Percentiles rank a stretch among this genome's conserved stretches.
phyloP scores from a whole-genome alignment of 2,888 invertebrate genomes.

The Agrochola litura region DNA sequence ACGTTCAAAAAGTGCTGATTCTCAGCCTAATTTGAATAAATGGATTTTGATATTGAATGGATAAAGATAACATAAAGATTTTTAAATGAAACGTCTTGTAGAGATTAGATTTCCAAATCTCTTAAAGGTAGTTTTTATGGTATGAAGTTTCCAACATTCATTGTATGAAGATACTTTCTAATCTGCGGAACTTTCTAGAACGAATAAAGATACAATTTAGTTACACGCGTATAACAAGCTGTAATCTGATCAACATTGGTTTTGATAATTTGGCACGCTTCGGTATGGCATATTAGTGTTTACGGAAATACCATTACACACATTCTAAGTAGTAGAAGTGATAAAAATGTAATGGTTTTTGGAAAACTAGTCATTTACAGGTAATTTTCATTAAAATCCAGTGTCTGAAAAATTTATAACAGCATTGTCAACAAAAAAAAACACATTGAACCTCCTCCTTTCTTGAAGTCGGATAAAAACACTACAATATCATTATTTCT shows the following conservation, averaged over 20 bases:
- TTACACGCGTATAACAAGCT: background rate
- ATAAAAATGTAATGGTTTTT: background rate
- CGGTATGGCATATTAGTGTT: slow-evolving; percentile 6
- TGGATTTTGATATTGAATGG: no score
- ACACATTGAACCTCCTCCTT: background rate
- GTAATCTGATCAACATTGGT: slow-evolving; percentile 45
- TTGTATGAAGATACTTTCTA: background rate
- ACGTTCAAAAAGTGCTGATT: no score
- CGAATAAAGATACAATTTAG: background rate
- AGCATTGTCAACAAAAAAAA: no score
- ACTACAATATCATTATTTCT: background rate
- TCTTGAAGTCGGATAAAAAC: background rate
- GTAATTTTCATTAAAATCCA: background rate
- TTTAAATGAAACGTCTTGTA: background rate
- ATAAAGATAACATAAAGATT: background rate
- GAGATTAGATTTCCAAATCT: background rate
- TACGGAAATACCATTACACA: slow-evolving; percentile 31
- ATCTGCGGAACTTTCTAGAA: slow-evolving; percentile 2
- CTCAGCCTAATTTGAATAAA: no score
- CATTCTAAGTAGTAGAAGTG: background rate
- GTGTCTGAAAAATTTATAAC: no score
- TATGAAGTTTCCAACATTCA: background rate
- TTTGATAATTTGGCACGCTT: slow-evolving; percentile 50
- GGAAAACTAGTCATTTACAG: background rate
- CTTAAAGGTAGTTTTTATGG: background rate